phyloP scores from a whole-genome alignment of 2,888 invertebrate genomes.

The Pogonocherus hispidulus region DNA sequence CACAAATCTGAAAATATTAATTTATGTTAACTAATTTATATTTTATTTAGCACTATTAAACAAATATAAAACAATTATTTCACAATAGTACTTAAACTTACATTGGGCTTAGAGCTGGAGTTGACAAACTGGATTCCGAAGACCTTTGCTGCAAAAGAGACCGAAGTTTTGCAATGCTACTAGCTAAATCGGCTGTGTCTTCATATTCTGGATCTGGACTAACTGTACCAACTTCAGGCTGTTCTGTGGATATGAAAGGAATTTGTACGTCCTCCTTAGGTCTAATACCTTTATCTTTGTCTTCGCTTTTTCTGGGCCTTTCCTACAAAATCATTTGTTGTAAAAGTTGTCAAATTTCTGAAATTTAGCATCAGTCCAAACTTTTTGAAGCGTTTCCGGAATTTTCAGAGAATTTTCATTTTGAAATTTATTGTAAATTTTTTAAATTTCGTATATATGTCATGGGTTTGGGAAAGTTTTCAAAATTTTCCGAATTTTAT shows the following conservation, averaged over 20 bases:
- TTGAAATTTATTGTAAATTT: too few relatives aligned
- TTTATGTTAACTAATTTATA: background rate
- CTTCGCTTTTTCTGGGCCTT: constrained; percentile 39
- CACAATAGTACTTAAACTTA: constrained; percentile 49
- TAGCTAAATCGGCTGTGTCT: constrained; percentile 80
- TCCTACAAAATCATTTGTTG: too few relatives aligned
- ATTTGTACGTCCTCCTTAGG: constrained; percentile 47
- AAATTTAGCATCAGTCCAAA: too few relatives aligned
- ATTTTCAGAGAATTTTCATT: too few relatives aligned
- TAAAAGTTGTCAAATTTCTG: too few relatives aligned
- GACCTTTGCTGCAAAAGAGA: constrained; percentile 75
- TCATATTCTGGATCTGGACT: constrained; percentile 77
- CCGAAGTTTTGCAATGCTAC: constrained; percentile 79
- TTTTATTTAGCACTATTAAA: too few relatives aligned
- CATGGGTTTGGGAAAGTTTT: too few relatives aligned
- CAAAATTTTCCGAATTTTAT: too few relatives aligned
- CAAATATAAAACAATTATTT: background rate
- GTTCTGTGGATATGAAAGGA: constrained; percentile 57
- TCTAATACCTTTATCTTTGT: constrained; percentile 33
- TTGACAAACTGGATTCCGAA: constrained; percentile 64
- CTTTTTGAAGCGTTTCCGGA: too few relatives aligned
- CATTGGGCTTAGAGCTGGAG: constrained; percentile 67
- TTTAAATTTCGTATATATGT: too few relatives aligned
- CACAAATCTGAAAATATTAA: constrained; percentile 40
- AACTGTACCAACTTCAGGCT: constrained; percentile 51